A percentile compares a stretch with the other conserved stretches of the same genome.
phyloP scores from a whole-genome alignment of 2,888 invertebrate species.

The Orchesellides sinensis region DNA sequence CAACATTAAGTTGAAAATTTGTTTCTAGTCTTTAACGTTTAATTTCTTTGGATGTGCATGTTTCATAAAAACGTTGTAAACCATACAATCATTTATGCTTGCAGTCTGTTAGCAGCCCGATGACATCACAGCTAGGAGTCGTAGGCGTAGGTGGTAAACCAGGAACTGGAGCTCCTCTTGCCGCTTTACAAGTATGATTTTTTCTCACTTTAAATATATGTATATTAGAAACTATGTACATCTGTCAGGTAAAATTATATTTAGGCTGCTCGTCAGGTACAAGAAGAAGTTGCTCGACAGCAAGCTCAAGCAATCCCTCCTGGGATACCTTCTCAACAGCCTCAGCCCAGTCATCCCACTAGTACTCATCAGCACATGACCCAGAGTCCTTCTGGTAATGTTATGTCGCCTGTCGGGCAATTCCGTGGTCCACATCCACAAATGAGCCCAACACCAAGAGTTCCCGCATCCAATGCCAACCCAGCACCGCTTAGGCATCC shows the following conservation, averaged over 20 bases:
- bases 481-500: slow-evolving; percentile 68
- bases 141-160: slow-evolving; percentile 72
- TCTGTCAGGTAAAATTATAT: no score
- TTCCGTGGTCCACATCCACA: slow-evolving; percentile 72
- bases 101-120: slow-evolving; percentile 62
- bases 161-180: slow-evolving; percentile 74
- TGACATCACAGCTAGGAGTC: slow-evolving; percentile 63
- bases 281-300: slow-evolving; percentile 94
- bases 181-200: slow-evolving; percentile 73
- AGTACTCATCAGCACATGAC: slow-evolving; percentile 79
- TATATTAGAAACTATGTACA: no score
- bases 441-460: slow-evolving; percentile 72
- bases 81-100: not conserved
- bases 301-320: slow-evolving; percentile 87
- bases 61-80: no score
- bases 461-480: slow-evolving; percentile 53
- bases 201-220: not conserved
- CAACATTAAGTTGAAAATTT: no score
- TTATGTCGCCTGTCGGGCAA: slow-evolving; percentile 72
- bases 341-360: slow-evolving; percentile 72
- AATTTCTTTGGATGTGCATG: no score
- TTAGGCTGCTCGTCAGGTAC: slow-evolving; percentile 80
- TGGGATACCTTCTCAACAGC: slow-evolving; percentile 74
- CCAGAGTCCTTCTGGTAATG: slow-evolving; percentile 78
- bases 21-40: no score